phyloP scores from a whole-genome alignment of 37 sponge, comb jelly and placozoan species.

The Theonella swinhoei region DNA sequence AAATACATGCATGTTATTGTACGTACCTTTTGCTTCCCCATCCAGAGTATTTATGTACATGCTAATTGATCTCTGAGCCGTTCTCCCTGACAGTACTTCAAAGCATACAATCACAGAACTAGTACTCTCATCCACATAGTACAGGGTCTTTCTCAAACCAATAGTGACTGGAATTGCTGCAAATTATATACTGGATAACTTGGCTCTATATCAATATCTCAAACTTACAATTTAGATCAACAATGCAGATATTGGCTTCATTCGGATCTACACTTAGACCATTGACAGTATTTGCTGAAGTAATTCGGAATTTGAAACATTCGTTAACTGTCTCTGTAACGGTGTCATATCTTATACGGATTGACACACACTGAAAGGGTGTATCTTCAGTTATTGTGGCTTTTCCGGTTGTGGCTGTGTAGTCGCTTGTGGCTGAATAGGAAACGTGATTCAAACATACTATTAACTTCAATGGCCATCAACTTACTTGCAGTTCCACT shows the following conservation, averaged over 20 bases:
- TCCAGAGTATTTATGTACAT: background rate
- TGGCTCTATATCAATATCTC: background rate
- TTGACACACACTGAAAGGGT: background rate
- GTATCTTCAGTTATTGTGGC: background rate
- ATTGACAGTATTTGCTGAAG: background rate
- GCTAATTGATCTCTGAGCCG: background rate
- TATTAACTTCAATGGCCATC: too few species aligned
- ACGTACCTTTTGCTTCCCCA: background rate
- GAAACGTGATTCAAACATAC: background rate
- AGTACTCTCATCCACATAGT: background rate
- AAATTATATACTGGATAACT: background rate
- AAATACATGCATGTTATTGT: too few species aligned
- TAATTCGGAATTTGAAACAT: background rate
- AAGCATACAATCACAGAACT: background rate
- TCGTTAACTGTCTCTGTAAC: background rate
- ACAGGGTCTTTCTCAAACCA: background rate
- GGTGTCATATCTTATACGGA: background rate
- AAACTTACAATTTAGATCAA: background rate
- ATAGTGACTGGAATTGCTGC: background rate
- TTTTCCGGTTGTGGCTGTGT: background rate
- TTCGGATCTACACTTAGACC: background rate
- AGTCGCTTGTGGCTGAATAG: background rate
- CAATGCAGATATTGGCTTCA: background rate
- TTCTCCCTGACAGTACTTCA: background rate
- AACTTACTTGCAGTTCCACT: background rate